Conservation (phyloP, 2,113 vertebrate genomes). For the Elachura formosa region DNA sequence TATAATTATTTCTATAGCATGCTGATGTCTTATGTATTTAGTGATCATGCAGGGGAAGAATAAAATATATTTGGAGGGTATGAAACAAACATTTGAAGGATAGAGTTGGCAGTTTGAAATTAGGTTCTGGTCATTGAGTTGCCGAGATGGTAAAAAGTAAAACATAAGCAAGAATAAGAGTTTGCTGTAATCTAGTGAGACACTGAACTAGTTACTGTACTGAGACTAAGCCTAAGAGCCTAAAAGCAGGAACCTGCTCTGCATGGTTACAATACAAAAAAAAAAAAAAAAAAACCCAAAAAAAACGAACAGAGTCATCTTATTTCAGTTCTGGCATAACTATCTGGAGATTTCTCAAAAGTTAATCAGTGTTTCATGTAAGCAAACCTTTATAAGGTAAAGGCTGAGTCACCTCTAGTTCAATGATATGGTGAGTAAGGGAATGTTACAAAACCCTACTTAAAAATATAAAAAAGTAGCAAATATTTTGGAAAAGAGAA, state of each 20-base stretch:
- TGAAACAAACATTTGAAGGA: background rate
- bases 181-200: background rate
- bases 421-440: background rate
- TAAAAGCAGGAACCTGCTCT: background rate
- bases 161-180: background rate
- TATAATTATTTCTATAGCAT: background rate
- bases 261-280: background rate
- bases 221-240: background rate
- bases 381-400: background rate
- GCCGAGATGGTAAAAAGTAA: background rate
- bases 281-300: background rate
- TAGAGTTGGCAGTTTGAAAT: background rate
- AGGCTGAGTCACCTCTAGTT: background rate
- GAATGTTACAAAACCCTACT: background rate
- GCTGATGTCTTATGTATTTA: background rate
- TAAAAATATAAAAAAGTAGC: background rate
- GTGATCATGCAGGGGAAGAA: background rate
- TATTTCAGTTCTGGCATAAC: background rate
- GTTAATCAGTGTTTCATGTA: background rate
- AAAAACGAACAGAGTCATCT: background rate
- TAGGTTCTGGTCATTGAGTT: background rate
- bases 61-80: background rate
- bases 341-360: background rate
- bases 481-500: background rate
- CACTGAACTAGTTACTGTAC: background rate